Evolutionary conservation across 2,888 invertebrate species (phyloP).

Genomic region (Luffia ferchaultella): DNA sequence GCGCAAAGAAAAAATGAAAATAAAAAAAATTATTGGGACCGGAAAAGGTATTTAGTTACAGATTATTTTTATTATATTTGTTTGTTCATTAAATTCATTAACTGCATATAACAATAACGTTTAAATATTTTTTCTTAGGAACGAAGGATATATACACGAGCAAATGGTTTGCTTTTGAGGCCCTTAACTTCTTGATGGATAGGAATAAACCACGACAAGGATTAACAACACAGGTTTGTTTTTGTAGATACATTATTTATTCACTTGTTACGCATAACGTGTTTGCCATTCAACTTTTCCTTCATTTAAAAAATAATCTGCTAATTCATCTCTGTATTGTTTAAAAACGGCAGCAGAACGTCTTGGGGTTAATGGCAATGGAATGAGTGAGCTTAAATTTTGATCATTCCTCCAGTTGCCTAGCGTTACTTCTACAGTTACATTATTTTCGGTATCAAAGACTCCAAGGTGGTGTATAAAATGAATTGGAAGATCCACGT

Average conservation of each 20-base stretch:
- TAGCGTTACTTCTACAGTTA: conserved; percentile 9
- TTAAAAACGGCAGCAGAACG: background rate
- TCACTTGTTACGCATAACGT: background rate
- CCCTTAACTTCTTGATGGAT: conserved; percentile 12
- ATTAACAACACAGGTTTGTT: conserved; percentile 4
- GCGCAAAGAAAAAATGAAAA: conserved; percentile 1
- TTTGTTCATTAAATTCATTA: background rate
- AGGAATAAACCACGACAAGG: conserved; percentile 12
- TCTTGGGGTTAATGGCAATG: conserved; percentile 1
- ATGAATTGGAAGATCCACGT: conserved; percentile 7
- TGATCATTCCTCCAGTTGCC: conserved; percentile 1
- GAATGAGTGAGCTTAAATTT: conserved; percentile 12
- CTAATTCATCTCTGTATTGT: background rate
- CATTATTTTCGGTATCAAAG: conserved; percentile 12
- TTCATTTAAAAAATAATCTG: background rate
- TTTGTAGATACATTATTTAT: background rate
- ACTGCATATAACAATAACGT: background rate
- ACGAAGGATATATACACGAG: background rate
- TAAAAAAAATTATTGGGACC: background rate
- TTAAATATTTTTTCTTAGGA: background rate
- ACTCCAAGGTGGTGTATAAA: conserved; percentile 12
- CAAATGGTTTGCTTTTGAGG: conserved; percentile 10
- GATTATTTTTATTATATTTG: background rate
- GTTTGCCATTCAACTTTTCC: background rate
- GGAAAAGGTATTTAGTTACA: background rate